Evolutionary conservation across 2,888 invertebrate genomes (phyloP), one percentile per base, ranked within the genome.

Genomic region (Tanytarsus gracilentus): DNA sequence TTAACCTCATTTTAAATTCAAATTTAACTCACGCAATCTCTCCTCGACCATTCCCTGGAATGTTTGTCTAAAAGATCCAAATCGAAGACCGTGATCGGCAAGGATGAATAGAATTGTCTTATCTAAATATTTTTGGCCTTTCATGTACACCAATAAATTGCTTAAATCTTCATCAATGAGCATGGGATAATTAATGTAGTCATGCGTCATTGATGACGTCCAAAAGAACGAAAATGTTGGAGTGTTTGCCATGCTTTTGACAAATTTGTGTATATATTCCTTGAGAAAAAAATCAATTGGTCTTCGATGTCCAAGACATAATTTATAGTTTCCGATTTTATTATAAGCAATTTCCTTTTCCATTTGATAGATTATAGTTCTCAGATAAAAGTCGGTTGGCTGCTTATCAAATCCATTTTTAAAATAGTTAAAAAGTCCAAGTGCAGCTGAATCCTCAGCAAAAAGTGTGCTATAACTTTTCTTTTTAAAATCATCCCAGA

Each of bases 21-120:
- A 30, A 53, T 6, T 16, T 21, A 40, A 21, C 58, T 58, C 16
- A 58, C 58, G 58, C 30, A 93, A 77, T 49, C 93, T 81, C 69
- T 92, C 94, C 72, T 96, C 95, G 68, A 94, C 77, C 68, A 84
- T 78, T 1, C 90, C 90, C 72, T 93, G 89, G 71, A 86, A 88
- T 0, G 93, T 77, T 33, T 60, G 50, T 8, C 92, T 78, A 65
- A 92, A 90, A 6, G 78, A 78, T 2, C 93, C 94, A 84, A 88
- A 93, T 63, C 94, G 76, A 62, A 92, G 83, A 0, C 95, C 95
- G 68, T 95, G 95, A 69, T 95, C 95, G 70, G 93, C 93, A 76
- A 93, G 77, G 8, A 90, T 70, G 56, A 92, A 76, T 11, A 86
- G 66, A 44, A 83, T 77, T 0, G 89, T 88, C 25, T 81, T 77